A percentile compares a stretch with the other conserved stretches of the same genome.
Conservation (phyloP, 2,888 invertebrate genomes). For the Hemicrepidius hirtus region DNA sequence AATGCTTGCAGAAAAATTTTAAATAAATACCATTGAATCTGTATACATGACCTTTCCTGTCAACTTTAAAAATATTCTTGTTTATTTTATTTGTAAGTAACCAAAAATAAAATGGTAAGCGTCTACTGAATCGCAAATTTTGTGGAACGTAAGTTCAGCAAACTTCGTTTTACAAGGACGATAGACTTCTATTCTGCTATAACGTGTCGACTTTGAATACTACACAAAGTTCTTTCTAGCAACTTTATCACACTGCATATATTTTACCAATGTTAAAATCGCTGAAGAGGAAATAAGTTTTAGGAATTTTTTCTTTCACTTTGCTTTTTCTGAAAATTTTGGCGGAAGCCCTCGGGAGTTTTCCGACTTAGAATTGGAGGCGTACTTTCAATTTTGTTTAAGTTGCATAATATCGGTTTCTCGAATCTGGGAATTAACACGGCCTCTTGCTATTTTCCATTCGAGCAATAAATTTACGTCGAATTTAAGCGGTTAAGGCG, state of each 20-base stretch:
- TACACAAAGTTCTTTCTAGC: background rate
- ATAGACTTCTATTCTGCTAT: constrained; percentile 14
- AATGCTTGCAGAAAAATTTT: no score
- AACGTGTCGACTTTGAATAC: constrained; percentile 24
- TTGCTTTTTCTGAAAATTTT: constrained; percentile 26
- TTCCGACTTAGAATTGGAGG: constrained; percentile 14
- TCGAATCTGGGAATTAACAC: constrained; percentile 37
- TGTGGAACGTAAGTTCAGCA: background rate
- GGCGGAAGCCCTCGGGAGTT: constrained; percentile 14
- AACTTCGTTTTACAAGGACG: constrained; percentile 18
- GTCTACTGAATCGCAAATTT: constrained; percentile 4
- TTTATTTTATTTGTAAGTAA: no score
- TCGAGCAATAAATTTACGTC: constrained; percentile 35
- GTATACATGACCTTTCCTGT: no score
- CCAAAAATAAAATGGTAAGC: no score
- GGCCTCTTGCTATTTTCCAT: constrained; percentile 36
- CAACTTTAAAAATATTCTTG: no score
- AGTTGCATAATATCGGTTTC: constrained; percentile 34
- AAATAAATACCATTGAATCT: no score
- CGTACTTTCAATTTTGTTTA: constrained; percentile 38
- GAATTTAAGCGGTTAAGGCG: constrained; percentile 37
- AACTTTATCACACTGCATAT: constrained; percentile 20
- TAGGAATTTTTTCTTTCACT: constrained; percentile 24
- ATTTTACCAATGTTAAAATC: background rate
- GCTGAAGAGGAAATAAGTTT: constrained; percentile 22